phyloP scores from a whole-genome alignment of 2,113 vertebrate genomes.

The cattle (Bos taurus) region DNA sequence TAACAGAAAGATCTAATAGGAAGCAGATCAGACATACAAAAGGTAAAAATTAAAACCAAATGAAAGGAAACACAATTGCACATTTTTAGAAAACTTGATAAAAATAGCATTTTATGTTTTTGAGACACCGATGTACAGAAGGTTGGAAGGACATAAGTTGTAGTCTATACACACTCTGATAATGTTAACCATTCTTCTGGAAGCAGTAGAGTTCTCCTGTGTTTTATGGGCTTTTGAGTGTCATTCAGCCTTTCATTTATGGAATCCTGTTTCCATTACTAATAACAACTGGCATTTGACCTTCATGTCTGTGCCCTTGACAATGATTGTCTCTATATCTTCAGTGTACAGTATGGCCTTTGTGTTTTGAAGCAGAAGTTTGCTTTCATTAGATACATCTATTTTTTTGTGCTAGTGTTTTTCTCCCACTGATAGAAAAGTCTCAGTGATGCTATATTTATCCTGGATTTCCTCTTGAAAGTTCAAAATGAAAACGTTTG shows the following conservation, averaged over 20 bases:
- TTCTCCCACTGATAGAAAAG: background rate
- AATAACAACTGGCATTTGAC: constrained; percentile 27
- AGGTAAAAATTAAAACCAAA: background rate
- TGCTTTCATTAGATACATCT: background rate
- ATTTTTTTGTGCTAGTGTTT: background rate
- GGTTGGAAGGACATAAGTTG: background rate
- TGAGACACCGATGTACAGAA: background rate
- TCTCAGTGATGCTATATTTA: background rate
- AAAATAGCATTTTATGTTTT: background rate
- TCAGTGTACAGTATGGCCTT: background rate
- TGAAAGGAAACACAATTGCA: background rate
- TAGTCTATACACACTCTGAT: background rate
- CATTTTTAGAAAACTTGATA: constrained; percentile 6
- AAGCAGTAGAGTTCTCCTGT: background rate
- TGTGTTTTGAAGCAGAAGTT: constrained; percentile 41
- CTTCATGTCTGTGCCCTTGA: background rate
- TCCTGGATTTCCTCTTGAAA: background rate
- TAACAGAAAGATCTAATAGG: background rate
- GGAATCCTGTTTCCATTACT: constrained; percentile 23
- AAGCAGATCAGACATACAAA: background rate
- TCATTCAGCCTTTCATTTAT: constrained; percentile 9
- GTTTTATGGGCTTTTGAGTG: background rate
- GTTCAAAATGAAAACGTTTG: background rate
- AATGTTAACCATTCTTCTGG: background rate
- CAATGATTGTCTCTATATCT: background rate